These are phyloP conservation scores for Drosophila burlai DNA, from an alignment of 1,140 invertebrate genomes.

Conservation along the genomic window DNA sequence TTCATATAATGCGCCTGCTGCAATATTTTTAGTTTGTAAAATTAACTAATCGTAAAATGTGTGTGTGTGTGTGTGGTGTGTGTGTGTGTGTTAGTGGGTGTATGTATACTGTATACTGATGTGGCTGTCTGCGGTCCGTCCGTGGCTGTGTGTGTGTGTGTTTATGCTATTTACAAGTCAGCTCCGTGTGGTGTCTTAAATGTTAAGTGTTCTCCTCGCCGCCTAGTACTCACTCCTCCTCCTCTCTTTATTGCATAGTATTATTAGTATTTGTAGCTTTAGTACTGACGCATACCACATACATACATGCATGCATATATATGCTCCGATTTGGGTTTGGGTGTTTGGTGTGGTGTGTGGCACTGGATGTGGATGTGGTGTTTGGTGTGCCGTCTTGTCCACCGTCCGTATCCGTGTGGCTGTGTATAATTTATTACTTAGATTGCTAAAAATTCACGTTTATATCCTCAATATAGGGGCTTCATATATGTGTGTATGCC, in stretches of 20 bases:
- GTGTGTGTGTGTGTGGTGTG: slow-evolving; percentile 46
- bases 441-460: slow-evolving; percentile 81
- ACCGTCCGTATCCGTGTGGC: slow-evolving; percentile 25
- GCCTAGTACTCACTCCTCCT: slow-evolving; percentile 52
- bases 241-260: slow-evolving; percentile 62
- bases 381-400: slow-evolving; percentile 26
- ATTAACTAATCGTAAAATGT: slow-evolving; percentile 80
- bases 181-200: slow-evolving; percentile 32
- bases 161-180: slow-evolving; percentile 73
- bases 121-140: slow-evolving; percentile 34
- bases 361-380: neutral
- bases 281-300: slow-evolving; percentile 32
- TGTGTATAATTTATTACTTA: slow-evolving; percentile 66
- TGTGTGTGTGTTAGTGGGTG: slow-evolving; percentile 34
- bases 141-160: slow-evolving; percentile 14
- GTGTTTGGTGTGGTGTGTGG: slow-evolving; percentile 4
- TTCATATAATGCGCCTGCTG: slow-evolving; percentile 68
- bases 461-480: slow-evolving; percentile 80
- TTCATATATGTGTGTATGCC: slow-evolving; percentile 71
- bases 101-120: slow-evolving; percentile 52
- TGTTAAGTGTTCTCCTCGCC: slow-evolving; percentile 54
- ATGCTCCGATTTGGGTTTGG: slow-evolving; percentile 2
- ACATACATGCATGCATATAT: slow-evolving; percentile 30
- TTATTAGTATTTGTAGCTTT: slow-evolving; percentile 53
- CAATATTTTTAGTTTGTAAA: slow-evolving; percentile 64